These are phyloP conservation scores for Mobula hypostoma DNA, from an alignment of 2,113 vertebrate species.

Conservation along the genomic window DNA sequence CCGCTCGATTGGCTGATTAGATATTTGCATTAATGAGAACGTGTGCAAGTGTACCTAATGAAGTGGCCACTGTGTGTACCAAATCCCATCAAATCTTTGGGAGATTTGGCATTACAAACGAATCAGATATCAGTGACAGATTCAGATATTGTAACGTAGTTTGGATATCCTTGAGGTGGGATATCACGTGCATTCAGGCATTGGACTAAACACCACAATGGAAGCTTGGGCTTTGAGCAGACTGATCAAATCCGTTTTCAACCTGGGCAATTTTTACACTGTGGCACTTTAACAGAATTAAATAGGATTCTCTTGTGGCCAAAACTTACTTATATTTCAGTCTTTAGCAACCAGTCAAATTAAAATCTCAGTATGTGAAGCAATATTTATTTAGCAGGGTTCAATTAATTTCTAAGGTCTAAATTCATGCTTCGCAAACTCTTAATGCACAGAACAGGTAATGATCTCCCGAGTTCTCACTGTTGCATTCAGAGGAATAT, in stretches of 20 bases:
- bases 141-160: too few species aligned
- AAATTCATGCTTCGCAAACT: neutral
- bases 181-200: too few species aligned
- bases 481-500: neutral
- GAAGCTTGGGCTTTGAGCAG: neutral
- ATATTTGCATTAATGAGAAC: too few species aligned
- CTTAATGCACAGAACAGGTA: neutral
- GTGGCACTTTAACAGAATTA: neutral
- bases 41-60: too few species aligned
- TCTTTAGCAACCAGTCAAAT: neutral
- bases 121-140: too few species aligned
- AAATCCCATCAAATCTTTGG: too few species aligned
- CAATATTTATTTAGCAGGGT: neutral
- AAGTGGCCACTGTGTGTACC: too few species aligned
- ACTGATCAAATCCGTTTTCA: neutral
- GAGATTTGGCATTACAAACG: too few species aligned
- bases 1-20: too few species aligned
- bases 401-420: neutral
- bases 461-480: neutral
- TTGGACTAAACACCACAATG: too few species aligned
- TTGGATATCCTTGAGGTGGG: too few species aligned
- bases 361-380: constrained; percentile 2
- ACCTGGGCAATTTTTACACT: neutral
- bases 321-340: neutral
- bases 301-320: neutral